Evolutionary conservation across 2,797 vertebrate species (phyloP), one percentile per base, ranked within the genome.

Genomic region (Gymnothorax reevesii): DNA sequence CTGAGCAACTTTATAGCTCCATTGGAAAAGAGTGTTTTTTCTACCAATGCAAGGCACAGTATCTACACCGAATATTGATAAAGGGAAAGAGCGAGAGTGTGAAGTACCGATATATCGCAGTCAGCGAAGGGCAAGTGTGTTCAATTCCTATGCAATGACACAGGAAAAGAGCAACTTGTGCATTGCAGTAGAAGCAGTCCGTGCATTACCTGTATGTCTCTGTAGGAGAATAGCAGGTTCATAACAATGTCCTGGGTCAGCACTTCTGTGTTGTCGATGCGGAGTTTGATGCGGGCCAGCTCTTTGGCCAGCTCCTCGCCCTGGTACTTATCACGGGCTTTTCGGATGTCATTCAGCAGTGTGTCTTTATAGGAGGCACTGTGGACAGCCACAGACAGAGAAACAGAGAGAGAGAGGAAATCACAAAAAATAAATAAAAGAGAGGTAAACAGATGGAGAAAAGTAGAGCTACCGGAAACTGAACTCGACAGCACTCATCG

Each of bases 151-250:
- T 42, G 33, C 2, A 42, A 42, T 42, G 33, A 42, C 2, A 1
- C 33, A 42, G 33, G 33, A 42, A 42, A 42, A 42, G 33, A 42
- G 33, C 33, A 42, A 42, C 33, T 42, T 42, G 33, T 42, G 33
- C 33, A 42, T 42, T 42, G 33, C 33, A 42, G 1, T 42, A 42
- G 33, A 42, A 42, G 33, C 33, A 42, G 33, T 42, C 33, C 33
- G 62, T 71, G 55, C 54, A 85, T 42, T 94, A 99, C 98, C 98
- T 99, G 98, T 91, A 98, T 98, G 92, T 99, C 98, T 90, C 98
- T 96, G 95, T 99, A 99, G 60, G 98, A 99, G 90, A 99, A 97
- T 69, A 99, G 97, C 89, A 99, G 95, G 93, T 99, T 99, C 94
- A 99, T 97, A 88, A 99, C 94, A 62, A 99, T 98, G 90, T 99